Base-by-base conservation (phyloP, 92 coral and sea anemone genomes). In the Umimayanthus chanpuru region DNA sequence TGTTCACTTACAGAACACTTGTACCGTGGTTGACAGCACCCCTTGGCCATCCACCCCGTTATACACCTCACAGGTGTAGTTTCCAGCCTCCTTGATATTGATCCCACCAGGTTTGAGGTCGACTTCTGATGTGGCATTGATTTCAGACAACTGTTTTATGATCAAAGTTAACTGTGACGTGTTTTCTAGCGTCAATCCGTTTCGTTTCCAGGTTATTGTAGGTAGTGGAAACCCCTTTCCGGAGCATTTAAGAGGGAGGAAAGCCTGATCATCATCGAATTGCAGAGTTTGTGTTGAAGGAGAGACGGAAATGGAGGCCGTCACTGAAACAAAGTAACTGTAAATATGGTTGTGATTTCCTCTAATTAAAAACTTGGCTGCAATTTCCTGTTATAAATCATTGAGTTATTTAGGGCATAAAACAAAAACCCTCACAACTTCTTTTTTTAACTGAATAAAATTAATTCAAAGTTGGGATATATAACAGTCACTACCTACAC, bases 61-160 rank as follows among this genome's bases (percentile, higher is more conserved):
- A 49, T 78, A 47, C 38, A 78, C 81, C 26, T 44, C 65, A 47
- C 81, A n/a, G n/a, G n/a, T n/a, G n/a, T n/a, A n/a, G n/a, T n/a
- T n/a, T n/a, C n/a, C n/a, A n/a, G n/a, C n/a, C 30, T 78, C 81
- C n/a, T 49, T 6, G 26, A 78, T n/a, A 28, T 78, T 78, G 16
- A 78, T 14, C 2, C 65, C 81, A 14, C 65, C 81, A n/a, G 81
- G 81, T n/a, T 58, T 47, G 39, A 78, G 81, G 81, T 78, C 81
- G n/a, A 78, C 47, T 47, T 47, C 65, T 25, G 65, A 47, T n/a
- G 81, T 78, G 5, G 47, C 47, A n/a, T n/a, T n/a, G n/a, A n/a
- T n/a, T n/a, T n/a, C n/a, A n/a, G n/a, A n/a, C n/a, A n/a, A n/a
- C n/a, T 16, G 18, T 78, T 78, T 56, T 25, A 8, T 78, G 23